A percentile compares a stretch with the other conserved stretches of the same genome.
phyloP scores from a whole-genome alignment of 2,797 vertebrate genomes.

The Halcyon smyrnensis region DNA sequence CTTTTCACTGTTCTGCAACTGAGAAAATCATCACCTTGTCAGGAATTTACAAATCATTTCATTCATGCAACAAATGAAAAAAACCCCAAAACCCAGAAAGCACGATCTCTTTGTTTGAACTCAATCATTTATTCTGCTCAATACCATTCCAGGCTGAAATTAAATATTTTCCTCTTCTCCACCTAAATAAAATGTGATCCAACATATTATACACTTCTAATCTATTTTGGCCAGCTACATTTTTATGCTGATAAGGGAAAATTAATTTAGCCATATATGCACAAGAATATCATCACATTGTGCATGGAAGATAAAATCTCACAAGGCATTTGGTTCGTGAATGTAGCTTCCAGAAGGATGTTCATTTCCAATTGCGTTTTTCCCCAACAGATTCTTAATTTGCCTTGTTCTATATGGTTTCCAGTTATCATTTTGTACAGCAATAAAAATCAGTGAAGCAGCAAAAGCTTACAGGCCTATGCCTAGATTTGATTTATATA shows the following conservation, averaged over 20 bases:
- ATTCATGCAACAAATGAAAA: background rate
- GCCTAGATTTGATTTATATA: conserved; percentile 60
- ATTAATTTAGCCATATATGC: conserved; percentile 60
- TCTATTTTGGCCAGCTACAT: conserved; percentile 44
- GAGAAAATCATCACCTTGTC: conserved; percentile 12
- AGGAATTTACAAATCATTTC: conserved; percentile 1
- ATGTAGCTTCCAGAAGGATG: conserved; percentile 52
- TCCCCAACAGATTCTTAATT: conserved; percentile 67
- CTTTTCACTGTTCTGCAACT: background rate
- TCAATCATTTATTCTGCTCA: conserved; percentile 32
- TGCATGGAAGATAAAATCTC: conserved; percentile 49
- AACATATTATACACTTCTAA: conserved; percentile 35
- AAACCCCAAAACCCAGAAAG: rapidly evolving
- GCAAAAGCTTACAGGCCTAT: conserved; percentile 37
- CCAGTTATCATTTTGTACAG: conserved; percentile 60
- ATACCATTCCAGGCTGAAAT: conserved; percentile 12
- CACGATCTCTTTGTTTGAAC: conserved; percentile 38
- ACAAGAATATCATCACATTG: conserved; percentile 30
- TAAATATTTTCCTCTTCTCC: conserved; percentile 35
- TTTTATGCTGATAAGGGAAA: conserved; percentile 56
- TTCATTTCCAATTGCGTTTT: conserved; percentile 60
- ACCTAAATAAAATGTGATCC: conserved; percentile 34
- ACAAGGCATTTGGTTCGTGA: conserved; percentile 1
- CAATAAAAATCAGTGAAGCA: conserved; percentile 70
- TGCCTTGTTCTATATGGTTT: conserved; percentile 71